Evolutionary conservation across 2,113 vertebrate species (phyloP).

Genomic region (Atrichornis clamosus): DNA sequence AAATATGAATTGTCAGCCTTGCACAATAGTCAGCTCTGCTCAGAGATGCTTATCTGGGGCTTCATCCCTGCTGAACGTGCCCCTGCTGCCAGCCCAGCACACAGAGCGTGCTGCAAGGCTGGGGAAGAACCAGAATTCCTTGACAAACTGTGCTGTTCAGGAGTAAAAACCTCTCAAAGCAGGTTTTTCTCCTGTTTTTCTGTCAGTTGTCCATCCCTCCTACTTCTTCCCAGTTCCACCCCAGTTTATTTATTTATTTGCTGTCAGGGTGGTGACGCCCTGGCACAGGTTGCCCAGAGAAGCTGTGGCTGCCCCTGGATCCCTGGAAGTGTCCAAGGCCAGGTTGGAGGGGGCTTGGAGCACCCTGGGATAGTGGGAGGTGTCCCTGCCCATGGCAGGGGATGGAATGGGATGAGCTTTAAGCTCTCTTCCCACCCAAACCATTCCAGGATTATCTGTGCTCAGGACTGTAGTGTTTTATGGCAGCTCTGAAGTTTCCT

Average conservation of each 20-base stretch:
- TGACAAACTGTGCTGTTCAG: rapidly evolving
- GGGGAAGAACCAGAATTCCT: background rate
- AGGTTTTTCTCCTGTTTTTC: background rate
- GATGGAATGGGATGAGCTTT: background rate
- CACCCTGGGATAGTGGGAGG: rapidly evolving
- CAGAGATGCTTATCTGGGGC: background rate
- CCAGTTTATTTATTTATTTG: background rate
- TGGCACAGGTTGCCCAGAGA: background rate
- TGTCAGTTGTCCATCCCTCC: background rate
- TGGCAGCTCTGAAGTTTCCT: background rate
- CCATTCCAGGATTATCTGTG: background rate
- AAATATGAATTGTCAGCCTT: background rate
- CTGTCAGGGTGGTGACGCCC: background rate
- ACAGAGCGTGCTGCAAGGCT: background rate
- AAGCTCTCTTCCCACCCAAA: background rate
- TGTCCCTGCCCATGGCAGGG: background rate
- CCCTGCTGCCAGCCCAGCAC: background rate
- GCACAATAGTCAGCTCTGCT: background rate
- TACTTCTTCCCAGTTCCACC: rapidly evolving
- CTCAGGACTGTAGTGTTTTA: background rate
- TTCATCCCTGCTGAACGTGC: background rate
- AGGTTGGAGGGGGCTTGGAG: rapidly evolving
- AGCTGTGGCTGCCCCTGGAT: background rate
- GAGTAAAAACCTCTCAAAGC: background rate
- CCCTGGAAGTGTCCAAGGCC: background rate